Evolutionary conservation across 1,140 invertebrate genomes (phyloP).

Genomic region (Lordiphosa stackelbergi): DNA sequence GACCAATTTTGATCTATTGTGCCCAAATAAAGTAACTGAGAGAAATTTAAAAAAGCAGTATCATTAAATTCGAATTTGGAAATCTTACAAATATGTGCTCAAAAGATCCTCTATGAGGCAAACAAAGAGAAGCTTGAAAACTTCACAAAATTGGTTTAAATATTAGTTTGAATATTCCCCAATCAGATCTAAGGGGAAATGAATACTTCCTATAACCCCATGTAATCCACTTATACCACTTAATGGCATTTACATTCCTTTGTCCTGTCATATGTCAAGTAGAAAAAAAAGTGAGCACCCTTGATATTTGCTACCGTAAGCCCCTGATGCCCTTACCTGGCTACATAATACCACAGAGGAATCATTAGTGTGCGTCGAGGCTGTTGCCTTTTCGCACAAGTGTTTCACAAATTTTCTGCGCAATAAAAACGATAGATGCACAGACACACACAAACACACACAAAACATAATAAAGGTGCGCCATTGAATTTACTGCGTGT

Average conservation of each 20-base stretch:
- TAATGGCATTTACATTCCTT: slow-evolving; percentile 16
- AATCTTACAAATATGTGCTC: too few relatives aligned
- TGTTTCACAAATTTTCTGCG: slow-evolving; percentile 13
- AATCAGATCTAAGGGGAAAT: too few relatives aligned
- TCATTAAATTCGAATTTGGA: too few relatives aligned
- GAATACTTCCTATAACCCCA: too few relatives aligned
- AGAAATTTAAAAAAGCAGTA: too few relatives aligned
- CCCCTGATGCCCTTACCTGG: slow-evolving; percentile 11
- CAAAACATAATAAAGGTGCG: slow-evolving; percentile 1
- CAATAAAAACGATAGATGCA: slow-evolving; percentile 12
- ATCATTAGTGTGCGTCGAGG: slow-evolving; percentile 51
- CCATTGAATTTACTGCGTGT: slow-evolving; percentile 2
- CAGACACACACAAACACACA: not conserved
- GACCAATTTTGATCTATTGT: too few relatives aligned
- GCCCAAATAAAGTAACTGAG: too few relatives aligned
- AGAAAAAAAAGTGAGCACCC: slow-evolving; percentile 5
- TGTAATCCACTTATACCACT: slow-evolving; percentile 17
- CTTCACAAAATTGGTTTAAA: too few relatives aligned
- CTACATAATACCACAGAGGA: slow-evolving; percentile 30
- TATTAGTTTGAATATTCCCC: too few relatives aligned
- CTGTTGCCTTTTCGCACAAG: slow-evolving; percentile 23
- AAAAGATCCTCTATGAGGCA: too few relatives aligned
- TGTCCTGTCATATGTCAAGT: slow-evolving; percentile 3
- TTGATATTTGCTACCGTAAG: slow-evolving; percentile 1
- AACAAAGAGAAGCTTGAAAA: too few relatives aligned